Percentiles rank a stretch among this genome's conserved stretches.
Conservation (phyloP, 1,140 invertebrate species). For the Hyles euphorbiae region DNA sequence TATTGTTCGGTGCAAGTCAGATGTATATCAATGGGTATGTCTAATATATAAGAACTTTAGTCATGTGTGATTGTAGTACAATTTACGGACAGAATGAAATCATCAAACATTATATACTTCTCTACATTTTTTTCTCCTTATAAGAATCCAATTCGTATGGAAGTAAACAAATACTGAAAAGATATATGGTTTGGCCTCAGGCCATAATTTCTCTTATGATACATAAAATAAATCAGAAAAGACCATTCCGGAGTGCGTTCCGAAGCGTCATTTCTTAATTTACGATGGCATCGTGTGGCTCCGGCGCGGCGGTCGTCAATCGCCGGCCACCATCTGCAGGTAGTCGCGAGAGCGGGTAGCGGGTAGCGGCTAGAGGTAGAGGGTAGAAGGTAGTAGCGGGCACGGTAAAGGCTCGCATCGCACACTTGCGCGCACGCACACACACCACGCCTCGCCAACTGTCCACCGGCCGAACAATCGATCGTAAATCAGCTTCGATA, state of each 20-base stretch:
- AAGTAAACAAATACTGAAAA: not conserved
- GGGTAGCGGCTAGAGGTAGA: too few relatives aligned
- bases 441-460: slow-evolving; percentile 52
- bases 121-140: too few relatives aligned
- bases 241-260: slow-evolving; percentile 15
- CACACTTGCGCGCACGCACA: slow-evolving; percentile 61
- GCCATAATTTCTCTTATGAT: slow-evolving; percentile 34
- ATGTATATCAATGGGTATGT: too few relatives aligned
- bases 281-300: slow-evolving; percentile 58
- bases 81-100: too few relatives aligned
- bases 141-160: too few relatives aligned
- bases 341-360: slow-evolving; percentile 15
- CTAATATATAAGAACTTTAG: too few relatives aligned
- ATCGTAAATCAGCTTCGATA: slow-evolving; percentile 74
- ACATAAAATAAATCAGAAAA: slow-evolving; percentile 56
- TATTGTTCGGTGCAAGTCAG: too few relatives aligned
- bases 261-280: slow-evolving; percentile 45
- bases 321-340: slow-evolving; percentile 63
- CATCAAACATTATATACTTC: too few relatives aligned
- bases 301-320: slow-evolving; percentile 34
- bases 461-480: slow-evolving; percentile 70
- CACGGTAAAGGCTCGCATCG: slow-evolving; percentile 40
- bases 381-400: slow-evolving; percentile 22
- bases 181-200: not conserved
- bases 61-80: too few relatives aligned